Evolutionary conservation across 2,797 vertebrate genomes (phyloP), one percentile per base, ranked within the genome.

Genomic region (Falco columbarius): DNA sequence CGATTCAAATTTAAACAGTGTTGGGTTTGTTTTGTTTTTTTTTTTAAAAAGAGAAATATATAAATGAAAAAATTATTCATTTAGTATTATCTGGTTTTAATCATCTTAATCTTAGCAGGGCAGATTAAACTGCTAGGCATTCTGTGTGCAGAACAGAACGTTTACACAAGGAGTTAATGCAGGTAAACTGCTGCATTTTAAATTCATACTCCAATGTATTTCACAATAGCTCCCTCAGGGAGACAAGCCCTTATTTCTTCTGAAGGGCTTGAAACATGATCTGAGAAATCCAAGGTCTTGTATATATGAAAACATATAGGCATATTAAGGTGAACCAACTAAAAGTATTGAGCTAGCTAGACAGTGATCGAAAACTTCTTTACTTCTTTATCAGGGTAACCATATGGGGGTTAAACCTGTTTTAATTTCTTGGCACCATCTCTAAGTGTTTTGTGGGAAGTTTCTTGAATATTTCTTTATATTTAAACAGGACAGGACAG

Each of bases 181-280:
- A 62, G 54, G 38, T 54, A 61, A 83, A 65, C 12, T 62, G n/a
- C 55, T 87, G 84, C 86, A 70, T 67, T 93, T 95, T 22, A 63
- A 80, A 91, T 92, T 89, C 74, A 8, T 82, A 52, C 74, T 73
- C 66, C 70, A 5, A 3, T 7, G 71, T 59, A 36, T 97, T 96
- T 96, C 95, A 91, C 95, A 96, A 96, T 16, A 76, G 32, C 29
- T 82, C 67, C 95, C 84, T 20, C 23, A 19, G 95, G 90, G 81
- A 80, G 55, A 89, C 86, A 76, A 95, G 89, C 90, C 77, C 67
- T 87, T 63, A 76, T 93, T 96, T 96, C 96, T 92, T 96, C 95
- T 82, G 67, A 92, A 96, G 86, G 77, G 56, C 71, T 94, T 89
- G 90, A 97, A 95, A 92, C 77, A 71, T 14, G 91, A 95, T 94